Percentiles rank a stretch among this genome's conserved stretches.
phyloP scores from a whole-genome alignment of 92 coral and sea anemone species.

The Micromussa lordhowensis region DNA sequence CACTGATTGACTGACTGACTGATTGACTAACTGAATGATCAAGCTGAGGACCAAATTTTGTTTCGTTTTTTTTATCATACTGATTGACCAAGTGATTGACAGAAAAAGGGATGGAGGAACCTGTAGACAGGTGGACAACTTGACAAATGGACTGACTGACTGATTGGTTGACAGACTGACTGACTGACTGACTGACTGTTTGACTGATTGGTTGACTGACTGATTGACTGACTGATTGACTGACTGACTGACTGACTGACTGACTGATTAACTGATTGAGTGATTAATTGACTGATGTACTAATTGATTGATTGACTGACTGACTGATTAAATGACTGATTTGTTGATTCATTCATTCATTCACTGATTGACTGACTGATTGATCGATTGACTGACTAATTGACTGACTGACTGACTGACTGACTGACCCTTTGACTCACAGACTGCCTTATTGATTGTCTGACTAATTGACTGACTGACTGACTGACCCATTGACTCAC shows the following conservation, averaged over 20 bases:
- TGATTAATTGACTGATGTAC: too few relatives aligned
- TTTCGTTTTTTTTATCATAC: background rate
- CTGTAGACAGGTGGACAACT: background rate
- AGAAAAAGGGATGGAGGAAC: background rate
- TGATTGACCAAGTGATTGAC: background rate
- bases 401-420: too few relatives aligned
- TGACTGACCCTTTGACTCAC: too few relatives aligned
- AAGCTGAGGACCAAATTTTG: too few relatives aligned
- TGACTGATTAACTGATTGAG: too few relatives aligned
- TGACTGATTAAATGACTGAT: background rate
- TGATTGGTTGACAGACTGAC: background rate
- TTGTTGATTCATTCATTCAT: background rate
- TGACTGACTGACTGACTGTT: background rate
- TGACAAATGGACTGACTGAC: too few relatives aligned
- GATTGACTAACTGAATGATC: background rate
- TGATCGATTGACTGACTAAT: background rate
- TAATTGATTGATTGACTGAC: too few relatives aligned
- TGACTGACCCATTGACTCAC: too few relatives aligned
- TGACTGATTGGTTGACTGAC: background rate
- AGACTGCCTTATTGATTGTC: too few relatives aligned
- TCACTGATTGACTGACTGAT: background rate
- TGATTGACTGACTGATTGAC: too few relatives aligned
- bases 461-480: too few relatives aligned
- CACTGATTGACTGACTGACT: background rate
- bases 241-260: too few relatives aligned